A percentile compares a stretch with the other conserved stretches of the same genome.
phyloP scores from a whole-genome alignment of 2,888 invertebrate species.

The Patella caerulea region DNA sequence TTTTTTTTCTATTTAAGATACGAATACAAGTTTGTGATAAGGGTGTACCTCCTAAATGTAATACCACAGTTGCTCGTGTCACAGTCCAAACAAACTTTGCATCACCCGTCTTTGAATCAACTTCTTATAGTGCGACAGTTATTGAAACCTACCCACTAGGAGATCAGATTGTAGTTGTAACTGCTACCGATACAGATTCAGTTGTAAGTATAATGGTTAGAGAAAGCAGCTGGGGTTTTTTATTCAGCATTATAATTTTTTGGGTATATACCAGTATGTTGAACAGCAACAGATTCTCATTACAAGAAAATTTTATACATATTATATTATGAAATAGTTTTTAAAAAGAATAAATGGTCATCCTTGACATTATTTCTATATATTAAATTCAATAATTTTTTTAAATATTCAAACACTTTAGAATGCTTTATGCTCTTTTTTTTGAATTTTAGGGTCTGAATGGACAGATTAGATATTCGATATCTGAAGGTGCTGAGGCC shows the following conservation, averaged over 20 bases:
- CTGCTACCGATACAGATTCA: constrained; percentile 57
- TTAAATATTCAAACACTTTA: too few species aligned
- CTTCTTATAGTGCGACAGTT: constrained; percentile 49
- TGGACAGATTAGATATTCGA: background rate
- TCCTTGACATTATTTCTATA: too few species aligned
- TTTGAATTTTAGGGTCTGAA: too few species aligned
- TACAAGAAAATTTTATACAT: too few species aligned
- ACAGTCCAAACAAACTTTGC: constrained; percentile 50
- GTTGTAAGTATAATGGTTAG: constrained; percentile 39
- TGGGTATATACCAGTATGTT: too few species aligned
- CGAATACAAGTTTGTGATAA: constrained; percentile 56
- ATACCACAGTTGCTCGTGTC: constrained; percentile 50
- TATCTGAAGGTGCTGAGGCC: constrained; percentile 24
- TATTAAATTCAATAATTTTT: too few species aligned
- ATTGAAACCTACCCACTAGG: constrained; percentile 52
- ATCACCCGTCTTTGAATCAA: constrained; percentile 43
- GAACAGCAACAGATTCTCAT: too few species aligned
- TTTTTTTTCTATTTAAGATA: constrained; percentile 29
- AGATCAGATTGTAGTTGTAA: constrained; percentile 42
- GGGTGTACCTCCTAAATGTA: constrained; percentile 57
- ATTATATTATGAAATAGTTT: too few species aligned
- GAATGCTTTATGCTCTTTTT: too few species aligned
- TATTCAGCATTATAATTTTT: too few species aligned
- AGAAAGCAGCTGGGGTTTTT: too few species aligned
- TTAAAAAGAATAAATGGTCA: too few species aligned